Evolutionary conservation across 1,140 invertebrate species (phyloP).

Genomic region (Sitodiplosis mosellana): DNA sequence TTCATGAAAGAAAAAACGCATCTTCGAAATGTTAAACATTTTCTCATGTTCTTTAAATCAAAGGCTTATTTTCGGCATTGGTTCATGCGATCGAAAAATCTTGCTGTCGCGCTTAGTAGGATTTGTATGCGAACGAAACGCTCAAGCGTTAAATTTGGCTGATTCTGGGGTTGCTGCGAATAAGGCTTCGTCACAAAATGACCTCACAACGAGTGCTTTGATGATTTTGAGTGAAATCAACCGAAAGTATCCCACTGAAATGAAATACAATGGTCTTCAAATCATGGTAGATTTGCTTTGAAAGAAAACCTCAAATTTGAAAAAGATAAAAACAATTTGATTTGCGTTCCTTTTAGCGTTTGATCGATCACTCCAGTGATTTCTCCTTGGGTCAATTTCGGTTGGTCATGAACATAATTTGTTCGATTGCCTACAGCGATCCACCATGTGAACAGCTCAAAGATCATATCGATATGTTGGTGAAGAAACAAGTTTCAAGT

Average conservation of each 20-base stretch:
- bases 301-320: conserved; percentile 1
- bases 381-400: conserved; percentile 35
- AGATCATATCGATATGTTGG: conserved; percentile 38
- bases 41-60: too few species aligned
- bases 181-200: not conserved
- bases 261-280: conserved; percentile 20
- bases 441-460: conserved; percentile 23
- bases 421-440: conserved; percentile 30
- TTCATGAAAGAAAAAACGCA: too few species aligned
- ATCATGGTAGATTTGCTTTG: conserved; percentile 14
- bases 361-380: conserved; percentile 36
- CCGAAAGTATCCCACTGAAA: conserved; percentile 13
- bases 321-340: conserved; percentile 15
- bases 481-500: conserved; percentile 40
- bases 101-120: conserved; percentile 19
- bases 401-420: conserved; percentile 30
- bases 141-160: conserved; percentile 2
- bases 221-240: conserved; percentile 16
- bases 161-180: not conserved
- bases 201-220: conserved; percentile 15
- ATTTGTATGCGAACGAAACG: conserved; percentile 18
- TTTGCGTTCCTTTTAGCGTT: conserved; percentile 23
- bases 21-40: too few species aligned
- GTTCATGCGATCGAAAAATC: conserved; percentile 16
- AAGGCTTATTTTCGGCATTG: conserved; percentile 17